Base-by-base conservation (phyloP, 2,113 vertebrate species). In the Ondatra zibethicus region DNA sequence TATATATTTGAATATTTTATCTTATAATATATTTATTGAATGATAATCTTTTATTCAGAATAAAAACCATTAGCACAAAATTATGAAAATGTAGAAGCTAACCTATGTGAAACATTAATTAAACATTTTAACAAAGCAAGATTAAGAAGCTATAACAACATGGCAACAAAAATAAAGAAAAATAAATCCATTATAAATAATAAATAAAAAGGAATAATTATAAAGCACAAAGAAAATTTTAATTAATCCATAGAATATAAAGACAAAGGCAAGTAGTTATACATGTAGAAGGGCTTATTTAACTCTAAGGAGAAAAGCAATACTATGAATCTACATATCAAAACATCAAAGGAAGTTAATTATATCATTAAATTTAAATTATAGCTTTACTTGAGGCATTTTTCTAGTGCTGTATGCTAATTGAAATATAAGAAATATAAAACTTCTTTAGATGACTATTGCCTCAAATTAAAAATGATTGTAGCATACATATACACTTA, bases 31-130 rank as follows among this genome's bases (percentile, higher is more conserved):
- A 81, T 39, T 92, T 72, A 94, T 68, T 52, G 88, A 94, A 91
- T 92, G 27, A 70, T 96, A 5, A 42, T 58, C 5, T 91, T 90
- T 92, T 87, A 78, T 86, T 47, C 29, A 93, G 96, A 92, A 85
- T 89, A 92, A 93, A 90, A 47, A 8, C 2, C 12, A 89, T 86
- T 82, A 92, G 29, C 19, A 92, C 7, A 29, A 89, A 78, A 68
- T 93, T 88, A 87, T 86, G 39, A 87, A 96, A 97, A 96, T 47
- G 72, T 45, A 78, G 31, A 25, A 78, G 13, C 61, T 89, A 89
- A 88, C 21, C 7, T 42, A 76, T 61, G 27, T 85, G 27, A 92
- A 33, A 90, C 93, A 27, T 80, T 95, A 93, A 91, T 78, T 87
- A 93, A 87, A 19, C 47, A 94, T 52, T 33, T 81, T 95, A 91